Evolutionary conservation across 2,888 invertebrate species (phyloP), one percentile per base, ranked within the genome.

Genomic region (Candidula unifasciata): DNA sequence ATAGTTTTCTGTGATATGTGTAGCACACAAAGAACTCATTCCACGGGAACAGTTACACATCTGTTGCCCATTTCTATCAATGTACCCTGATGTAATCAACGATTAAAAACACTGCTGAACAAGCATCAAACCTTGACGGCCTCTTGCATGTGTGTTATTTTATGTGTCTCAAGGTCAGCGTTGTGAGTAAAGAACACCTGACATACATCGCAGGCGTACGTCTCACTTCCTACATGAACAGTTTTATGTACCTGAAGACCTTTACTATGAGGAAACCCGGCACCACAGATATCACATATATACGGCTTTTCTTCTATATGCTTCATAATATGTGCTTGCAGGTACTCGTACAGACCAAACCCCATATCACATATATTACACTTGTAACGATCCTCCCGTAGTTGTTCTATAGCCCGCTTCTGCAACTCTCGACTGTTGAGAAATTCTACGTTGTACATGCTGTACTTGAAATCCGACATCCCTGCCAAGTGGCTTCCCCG

Each of bases 241-340:
- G 44, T 60, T 30, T 18, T 64, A 24, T 71, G 74, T 44, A 10
- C 30, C 30, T 76, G 76, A 66, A 84, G 82, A 37, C 76, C 68
- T 8, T 66, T 76, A 21, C 81, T 84, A 30, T 76, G 64, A 3
- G 84, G 66, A 64, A 80, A 86, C 37, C 27, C 84, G 16, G 71
- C 82, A 16, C 84, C 86, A 78, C 86, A 86, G 18, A 84, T 54
- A 16, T 71, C 5, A 66, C 82, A 85, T 66, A 82, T 68, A 64
- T 78, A 35, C n/a, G 35, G 78, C 10, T 37, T 60, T 2, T 78
- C 64, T 66, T 35, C 64, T 13, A 6, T 64, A n/a, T 79, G 79
- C 24, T 57, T 79, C 66, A 54, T 18, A 6, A 79, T 44, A 64
- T 79, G 79, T 37, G 37, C 27, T 66, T 79, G 79, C 18, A 79